Percentiles rank a stretch among this genome's conserved stretches.
These are phyloP conservation scores for Florisuga fusca DNA, from an alignment of 2,797 vertebrate genomes.

Conservation along the genomic window DNA sequence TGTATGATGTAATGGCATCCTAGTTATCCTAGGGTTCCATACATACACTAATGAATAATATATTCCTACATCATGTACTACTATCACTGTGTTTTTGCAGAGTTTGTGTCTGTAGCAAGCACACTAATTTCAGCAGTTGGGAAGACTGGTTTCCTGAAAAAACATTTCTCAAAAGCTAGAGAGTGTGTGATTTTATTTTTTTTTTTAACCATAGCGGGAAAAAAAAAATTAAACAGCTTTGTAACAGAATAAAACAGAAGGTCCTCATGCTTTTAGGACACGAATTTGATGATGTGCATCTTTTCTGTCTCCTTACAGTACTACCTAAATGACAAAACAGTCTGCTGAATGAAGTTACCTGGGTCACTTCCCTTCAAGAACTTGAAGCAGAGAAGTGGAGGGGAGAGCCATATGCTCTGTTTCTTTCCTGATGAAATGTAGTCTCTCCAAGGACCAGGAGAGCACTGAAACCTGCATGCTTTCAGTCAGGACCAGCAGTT, in stretches of 20 bases:
- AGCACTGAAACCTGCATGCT: neutral
- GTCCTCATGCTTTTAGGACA: neutral
- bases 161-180: neutral
- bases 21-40: neutral
- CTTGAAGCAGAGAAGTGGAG: neutral
- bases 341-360: neutral
- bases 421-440: neutral
- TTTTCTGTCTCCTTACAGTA: neutral
- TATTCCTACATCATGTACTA: neutral
- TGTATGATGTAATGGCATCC: neutral
- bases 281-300: fast-evolving
- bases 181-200: fast-evolving
- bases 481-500: neutral
- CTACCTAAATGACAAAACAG: neutral
- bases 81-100: neutral
- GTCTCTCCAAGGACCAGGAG: neutral
- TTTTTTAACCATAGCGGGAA: neutral
- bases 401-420: neutral
- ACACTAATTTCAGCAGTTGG: neutral
- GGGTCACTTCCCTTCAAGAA: neutral
- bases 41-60: neutral
- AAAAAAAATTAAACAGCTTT: neutral
- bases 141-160: neutral
- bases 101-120: neutral
- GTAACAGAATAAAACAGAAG: neutral